Conservation (phyloP, 1,140 invertebrate species). For the Meloidogyne floridensis region DNA sequence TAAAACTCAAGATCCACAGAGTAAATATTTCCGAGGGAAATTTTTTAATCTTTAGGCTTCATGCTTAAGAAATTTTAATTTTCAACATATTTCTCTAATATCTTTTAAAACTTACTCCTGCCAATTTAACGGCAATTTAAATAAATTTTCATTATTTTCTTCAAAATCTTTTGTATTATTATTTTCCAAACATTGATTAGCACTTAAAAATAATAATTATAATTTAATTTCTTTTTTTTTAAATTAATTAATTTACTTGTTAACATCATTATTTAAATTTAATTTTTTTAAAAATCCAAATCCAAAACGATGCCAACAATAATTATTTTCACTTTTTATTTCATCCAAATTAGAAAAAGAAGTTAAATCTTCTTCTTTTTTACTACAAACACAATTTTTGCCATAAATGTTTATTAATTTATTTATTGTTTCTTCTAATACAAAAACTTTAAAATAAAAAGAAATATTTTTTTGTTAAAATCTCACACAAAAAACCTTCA, state of each 20-base stretch:
- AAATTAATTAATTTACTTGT: conserved; percentile 13
- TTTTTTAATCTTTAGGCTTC: too few species aligned
- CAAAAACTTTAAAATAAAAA: conserved; percentile 29
- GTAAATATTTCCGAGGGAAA: too few species aligned
- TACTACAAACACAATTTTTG: conserved; percentile 32
- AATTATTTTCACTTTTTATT: conserved; percentile 6
- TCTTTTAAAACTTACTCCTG: conserved; percentile 1
- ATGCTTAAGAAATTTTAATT: too few species aligned
- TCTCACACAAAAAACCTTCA: conserved; percentile 8
- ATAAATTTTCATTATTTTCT: conserved; percentile 16
- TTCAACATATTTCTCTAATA: too few species aligned
- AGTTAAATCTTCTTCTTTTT: not conserved
- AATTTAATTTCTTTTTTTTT: not conserved
- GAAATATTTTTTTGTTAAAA: not conserved
- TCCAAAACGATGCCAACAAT: conserved; percentile 45
- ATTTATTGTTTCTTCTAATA: conserved; percentile 36
- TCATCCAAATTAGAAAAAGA: conserved; percentile 1
- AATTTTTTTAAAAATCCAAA: conserved; percentile 47
- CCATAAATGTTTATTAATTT: conserved; percentile 27
- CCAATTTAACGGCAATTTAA: conserved; percentile 14
- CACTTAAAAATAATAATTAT: conserved; percentile 16
- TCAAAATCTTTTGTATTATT: conserved; percentile 12
- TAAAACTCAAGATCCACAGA: too few species aligned
- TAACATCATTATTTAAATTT: not conserved
- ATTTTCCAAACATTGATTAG: conserved; percentile 10